Percentiles rank a stretch among this genome's conserved stretches.
phyloP scores from a whole-genome alignment of 2,797 vertebrate genomes.

The Onychomys torridus region DNA sequence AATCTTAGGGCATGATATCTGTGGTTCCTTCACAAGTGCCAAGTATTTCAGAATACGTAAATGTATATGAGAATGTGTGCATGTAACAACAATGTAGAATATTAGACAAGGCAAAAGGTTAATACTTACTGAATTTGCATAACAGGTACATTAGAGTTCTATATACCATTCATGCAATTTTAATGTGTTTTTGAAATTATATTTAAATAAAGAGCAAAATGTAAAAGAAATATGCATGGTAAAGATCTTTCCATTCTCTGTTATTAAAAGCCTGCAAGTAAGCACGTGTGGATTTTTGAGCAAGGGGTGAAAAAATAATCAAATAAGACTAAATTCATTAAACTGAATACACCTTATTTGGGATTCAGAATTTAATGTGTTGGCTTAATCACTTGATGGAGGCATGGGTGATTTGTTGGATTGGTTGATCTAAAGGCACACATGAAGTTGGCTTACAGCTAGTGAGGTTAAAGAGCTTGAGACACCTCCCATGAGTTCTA shows the following conservation, averaged over 20 bases:
- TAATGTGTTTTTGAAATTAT: slow-evolving; percentile 35
- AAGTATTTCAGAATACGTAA: slow-evolving; percentile 25
- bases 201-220: slow-evolving; percentile 33
- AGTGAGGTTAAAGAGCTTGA: not conserved
- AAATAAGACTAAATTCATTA: not conserved
- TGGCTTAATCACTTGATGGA: not conserved
- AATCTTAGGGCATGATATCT: not conserved
- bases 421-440: not conserved
- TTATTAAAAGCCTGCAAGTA: not conserved
- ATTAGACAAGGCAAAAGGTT: not conserved
- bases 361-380: slow-evolving; percentile 18
- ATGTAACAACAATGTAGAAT: not conserved
- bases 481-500: not conserved
- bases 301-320: slow-evolving; percentile 19
- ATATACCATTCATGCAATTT: not conserved
- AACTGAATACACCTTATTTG: not conserved
- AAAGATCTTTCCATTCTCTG: not conserved
- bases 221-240: not conserved
- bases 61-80: not conserved
- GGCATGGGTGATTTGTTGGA: not conserved
- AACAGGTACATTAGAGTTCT: not conserved
- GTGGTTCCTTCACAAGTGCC: slow-evolving; percentile 23
- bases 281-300: not conserved
- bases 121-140: not conserved
- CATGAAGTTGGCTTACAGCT: not conserved